Base-by-base conservation (phyloP, 1,140 invertebrate species). In the Drosophila kanapiae region DNA sequence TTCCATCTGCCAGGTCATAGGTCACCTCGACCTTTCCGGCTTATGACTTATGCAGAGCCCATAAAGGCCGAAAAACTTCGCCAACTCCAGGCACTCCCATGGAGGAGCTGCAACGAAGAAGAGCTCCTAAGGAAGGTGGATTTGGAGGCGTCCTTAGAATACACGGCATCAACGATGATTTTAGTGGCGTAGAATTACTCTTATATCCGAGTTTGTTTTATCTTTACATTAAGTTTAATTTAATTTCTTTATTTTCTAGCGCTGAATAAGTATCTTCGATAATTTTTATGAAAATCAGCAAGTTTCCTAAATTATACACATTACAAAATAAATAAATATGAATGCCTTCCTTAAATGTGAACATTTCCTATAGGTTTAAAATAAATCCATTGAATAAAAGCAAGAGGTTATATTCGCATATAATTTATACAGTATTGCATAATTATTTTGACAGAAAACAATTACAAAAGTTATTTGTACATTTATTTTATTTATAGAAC, bases 41-140 rank as follows among this genome's bases (percentile, higher is more conserved):
- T 70, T 68, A 68, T 70, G 62, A 70, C 48, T 68, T 47, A 70
- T 68, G 67, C 48, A 43, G 51, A 10, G 31, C 35, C 54, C 23
- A 51, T 62, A 16, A 53, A 62, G 18, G 27, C 23, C 29, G 61
- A 14, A 49, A 40, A 67, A 67, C 65, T 67, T 69, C 1, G 3
- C 8, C n/a, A 42, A 51, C 35, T 38, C n/a, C 0, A 11, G 23
- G n/a, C 16, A 51, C 65, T 64, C 35, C 51, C 42, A 67, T 29
- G 29, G 65, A 35, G 61, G 18, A 43, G 57, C 49, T 56, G 53
- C 53, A 56, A 54, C 23, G 23, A 23, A 6, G n/a, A 40, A 40
- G 38, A n/a, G 42, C 16, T 45, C n/a, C 31, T 42, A n/a, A 40
- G 6, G 33, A 38, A 13, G 13, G 29, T 11, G n/a, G 5, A 16